Evolutionary conservation across 2,797 vertebrate genomes (phyloP).

Genomic region (Coccyzus lansbergi): DNA sequence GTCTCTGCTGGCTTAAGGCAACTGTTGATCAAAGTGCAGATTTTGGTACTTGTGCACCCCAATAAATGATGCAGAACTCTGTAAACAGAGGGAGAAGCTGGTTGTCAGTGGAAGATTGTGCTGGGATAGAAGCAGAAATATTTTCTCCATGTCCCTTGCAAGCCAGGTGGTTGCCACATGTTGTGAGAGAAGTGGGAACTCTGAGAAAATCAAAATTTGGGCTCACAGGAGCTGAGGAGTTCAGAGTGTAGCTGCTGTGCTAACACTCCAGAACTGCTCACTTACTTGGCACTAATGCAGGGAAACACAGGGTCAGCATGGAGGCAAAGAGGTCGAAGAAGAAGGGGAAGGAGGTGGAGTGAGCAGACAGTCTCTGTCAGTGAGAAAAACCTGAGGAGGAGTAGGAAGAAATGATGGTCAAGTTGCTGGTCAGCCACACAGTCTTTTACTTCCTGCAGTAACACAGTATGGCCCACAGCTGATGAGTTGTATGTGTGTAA

Average conservation of each 20-base stretch:
- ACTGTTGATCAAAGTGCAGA: background rate
- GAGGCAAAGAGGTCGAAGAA: background rate
- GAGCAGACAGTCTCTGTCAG: background rate
- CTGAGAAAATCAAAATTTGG: background rate
- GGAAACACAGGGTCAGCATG: rapidly evolving
- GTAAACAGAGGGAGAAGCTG: background rate
- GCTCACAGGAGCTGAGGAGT: background rate
- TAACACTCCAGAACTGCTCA: background rate
- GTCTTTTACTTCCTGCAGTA: background rate
- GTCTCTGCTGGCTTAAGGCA: background rate
- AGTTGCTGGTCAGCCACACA: background rate
- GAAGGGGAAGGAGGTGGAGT: background rate
- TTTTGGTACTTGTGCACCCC: slow-evolving; percentile 13
- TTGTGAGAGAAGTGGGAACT: background rate
- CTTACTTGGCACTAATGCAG: rapidly evolving
- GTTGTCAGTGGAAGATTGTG: background rate
- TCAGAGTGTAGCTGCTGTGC: background rate
- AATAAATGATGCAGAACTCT: background rate
- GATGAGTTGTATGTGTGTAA: background rate
- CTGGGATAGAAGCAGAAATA: background rate
- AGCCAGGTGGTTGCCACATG: background rate
- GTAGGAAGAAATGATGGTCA: background rate
- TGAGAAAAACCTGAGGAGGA: background rate
- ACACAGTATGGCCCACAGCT: background rate
- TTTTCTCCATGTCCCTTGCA: background rate